Conservation (phyloP, 92 coral and sea anemone genomes). For the Nematostella vectensis region DNA sequence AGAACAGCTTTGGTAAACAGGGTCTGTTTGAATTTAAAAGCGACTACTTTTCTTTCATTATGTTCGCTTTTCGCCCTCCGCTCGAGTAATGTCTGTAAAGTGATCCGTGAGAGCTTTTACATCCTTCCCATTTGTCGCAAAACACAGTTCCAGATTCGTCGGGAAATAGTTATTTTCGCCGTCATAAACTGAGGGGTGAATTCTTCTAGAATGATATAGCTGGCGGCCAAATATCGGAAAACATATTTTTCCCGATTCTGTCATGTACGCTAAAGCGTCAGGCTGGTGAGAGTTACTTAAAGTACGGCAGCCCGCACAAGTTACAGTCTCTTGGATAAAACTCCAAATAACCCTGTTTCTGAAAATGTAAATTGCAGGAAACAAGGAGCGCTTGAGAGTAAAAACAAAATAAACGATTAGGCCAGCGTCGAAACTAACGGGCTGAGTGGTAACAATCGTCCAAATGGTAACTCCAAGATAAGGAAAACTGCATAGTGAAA, state of each 20-base stretch:
- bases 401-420: constrained; percentile 48
- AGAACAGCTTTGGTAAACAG: no score
- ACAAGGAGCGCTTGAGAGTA: constrained; percentile 64
- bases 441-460: constrained; percentile 30
- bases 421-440: constrained; percentile 32
- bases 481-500: constrained; percentile 52
- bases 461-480: constrained; percentile 30
- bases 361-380: constrained; percentile 76
- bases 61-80: constrained; percentile 1
- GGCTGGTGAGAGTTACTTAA: constrained; percentile 13
- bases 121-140: constrained; percentile 33
- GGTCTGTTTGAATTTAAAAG: no score
- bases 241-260: constrained; percentile 30
- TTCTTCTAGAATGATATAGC: constrained; percentile 51
- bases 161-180: constrained; percentile 78
- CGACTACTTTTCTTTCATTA: background rate
- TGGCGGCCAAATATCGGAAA: constrained; percentile 41
- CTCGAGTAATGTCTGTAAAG: constrained; percentile 18
- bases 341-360: constrained; percentile 64
- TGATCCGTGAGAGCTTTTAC: constrained; percentile 32
- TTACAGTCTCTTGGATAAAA: constrained; percentile 55
- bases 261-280: constrained; percentile 21
- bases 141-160: constrained; percentile 58
- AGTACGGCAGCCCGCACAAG: constrained; percentile 32
- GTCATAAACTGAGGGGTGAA: constrained; percentile 67